Evolutionary conservation across 2,888 invertebrate genomes (phyloP).

Genomic region (Macaria liturata): DNA sequence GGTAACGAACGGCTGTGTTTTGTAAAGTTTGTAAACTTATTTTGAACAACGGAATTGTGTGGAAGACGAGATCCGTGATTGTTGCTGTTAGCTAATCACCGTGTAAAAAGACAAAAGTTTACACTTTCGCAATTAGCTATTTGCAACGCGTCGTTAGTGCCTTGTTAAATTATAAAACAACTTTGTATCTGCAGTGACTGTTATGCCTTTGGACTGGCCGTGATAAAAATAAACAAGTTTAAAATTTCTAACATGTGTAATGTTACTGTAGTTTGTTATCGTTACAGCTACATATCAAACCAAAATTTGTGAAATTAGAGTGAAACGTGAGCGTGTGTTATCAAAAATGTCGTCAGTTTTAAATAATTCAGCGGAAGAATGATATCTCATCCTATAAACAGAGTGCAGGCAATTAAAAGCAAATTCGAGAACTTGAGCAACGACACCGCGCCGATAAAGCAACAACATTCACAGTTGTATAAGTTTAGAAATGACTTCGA

Average conservation of each 20-base stretch:
- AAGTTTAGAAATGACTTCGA: conserved; percentile 42
- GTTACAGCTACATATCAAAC: conserved; percentile 6
- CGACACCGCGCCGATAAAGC: conserved; percentile 52
- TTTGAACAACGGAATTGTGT: too few species aligned
- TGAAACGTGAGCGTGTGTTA: conserved; percentile 20
- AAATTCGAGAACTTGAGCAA: conserved; percentile 83
- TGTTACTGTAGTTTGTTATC: conserved; percentile 7
- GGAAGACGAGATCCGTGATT: conserved; percentile 41
- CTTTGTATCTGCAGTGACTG: not conserved
- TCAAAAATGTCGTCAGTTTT: conserved; percentile 59
- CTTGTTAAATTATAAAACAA: conserved; percentile 16
- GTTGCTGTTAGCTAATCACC: conserved; percentile 43
- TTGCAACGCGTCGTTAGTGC: not conserved
- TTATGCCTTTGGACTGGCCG: conserved; percentile 4
- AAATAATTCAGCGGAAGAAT: conserved; percentile 67
- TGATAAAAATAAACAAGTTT: conserved; percentile 29
- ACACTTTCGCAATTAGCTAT: conserved; percentile 37
- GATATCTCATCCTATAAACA: conserved; percentile 74
- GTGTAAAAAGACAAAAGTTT: conserved; percentile 43
- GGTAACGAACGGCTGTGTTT: conserved; percentile 47
- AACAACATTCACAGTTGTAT: conserved; percentile 39
- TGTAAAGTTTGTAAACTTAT: conserved; percentile 53
- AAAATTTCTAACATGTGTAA: conserved; percentile 20
- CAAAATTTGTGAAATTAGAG: conserved; percentile 1
- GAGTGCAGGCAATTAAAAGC: conserved; percentile 86